These are phyloP conservation scores for Ormia ochracea DNA, from an alignment of 2,888 invertebrate genomes.

Conservation along the genomic window DNA sequence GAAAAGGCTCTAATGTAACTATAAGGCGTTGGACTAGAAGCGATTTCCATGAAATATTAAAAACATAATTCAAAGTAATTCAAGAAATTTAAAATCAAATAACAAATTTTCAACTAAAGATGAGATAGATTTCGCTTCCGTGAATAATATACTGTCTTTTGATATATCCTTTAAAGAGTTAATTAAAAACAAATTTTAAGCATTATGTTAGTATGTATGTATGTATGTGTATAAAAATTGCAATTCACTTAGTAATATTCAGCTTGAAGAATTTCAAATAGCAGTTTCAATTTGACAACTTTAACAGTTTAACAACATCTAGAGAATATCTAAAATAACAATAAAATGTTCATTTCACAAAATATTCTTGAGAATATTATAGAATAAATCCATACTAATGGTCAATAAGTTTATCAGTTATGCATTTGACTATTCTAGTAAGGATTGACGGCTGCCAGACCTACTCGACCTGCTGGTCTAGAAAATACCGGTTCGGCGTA, in stretches of 20 bases:
- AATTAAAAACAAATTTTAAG: constrained; percentile 14
- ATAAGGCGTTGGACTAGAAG: background rate
- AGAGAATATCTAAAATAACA: background rate
- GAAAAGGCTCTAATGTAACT: too few species aligned
- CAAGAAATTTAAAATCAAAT: background rate
- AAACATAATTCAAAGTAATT: background rate
- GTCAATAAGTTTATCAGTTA: constrained; percentile 9
- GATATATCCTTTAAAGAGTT: background rate
- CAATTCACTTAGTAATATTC: background rate
- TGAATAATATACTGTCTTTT: background rate
- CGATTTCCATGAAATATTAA: background rate
- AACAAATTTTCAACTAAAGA: background rate
- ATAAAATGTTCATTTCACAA: background rate
- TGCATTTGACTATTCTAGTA: constrained; percentile 65
- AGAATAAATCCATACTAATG: constrained; percentile 5
- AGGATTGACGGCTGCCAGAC: constrained; percentile 76
- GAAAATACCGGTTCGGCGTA: constrained; percentile 76
- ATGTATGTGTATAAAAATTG: background rate
- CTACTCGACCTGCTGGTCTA: constrained; percentile 75
- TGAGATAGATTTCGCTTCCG: background rate
- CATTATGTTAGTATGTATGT: background rate
- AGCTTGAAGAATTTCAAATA: background rate
- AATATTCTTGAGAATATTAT: background rate
- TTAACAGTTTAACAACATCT: background rate
- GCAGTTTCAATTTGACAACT: background rate